Percentiles rank a stretch among this genome's conserved stretches.
phyloP scores from a whole-genome alignment of 2,888 invertebrate species.

The Sialis lutaria region DNA sequence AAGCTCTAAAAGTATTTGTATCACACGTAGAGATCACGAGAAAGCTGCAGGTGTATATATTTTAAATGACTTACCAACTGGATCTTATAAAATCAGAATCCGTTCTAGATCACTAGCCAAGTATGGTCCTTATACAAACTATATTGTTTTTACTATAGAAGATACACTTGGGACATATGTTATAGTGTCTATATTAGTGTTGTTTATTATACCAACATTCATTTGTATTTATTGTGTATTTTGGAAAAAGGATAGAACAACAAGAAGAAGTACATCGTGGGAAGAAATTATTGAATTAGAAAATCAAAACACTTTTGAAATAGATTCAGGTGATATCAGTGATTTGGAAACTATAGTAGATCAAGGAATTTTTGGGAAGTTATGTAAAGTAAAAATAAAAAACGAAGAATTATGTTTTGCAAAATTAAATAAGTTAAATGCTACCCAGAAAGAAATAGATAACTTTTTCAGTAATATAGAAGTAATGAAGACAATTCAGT shows the following conservation, averaged over 20 bases:
- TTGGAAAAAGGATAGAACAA: not conserved
- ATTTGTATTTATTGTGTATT: not conserved
- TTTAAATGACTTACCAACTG: constrained; percentile 27
- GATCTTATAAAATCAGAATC: constrained; percentile 37
- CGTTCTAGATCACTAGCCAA: constrained; percentile 42
- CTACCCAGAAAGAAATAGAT: not conserved
- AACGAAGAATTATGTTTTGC: not conserved
- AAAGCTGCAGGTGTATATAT: constrained; percentile 14
- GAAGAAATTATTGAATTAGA: too few species aligned
- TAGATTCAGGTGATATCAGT: too few species aligned
- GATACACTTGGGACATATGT: not conserved
- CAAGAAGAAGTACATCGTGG: too few species aligned
- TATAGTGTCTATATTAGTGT: not conserved
- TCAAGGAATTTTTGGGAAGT: too few species aligned
- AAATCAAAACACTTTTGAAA: too few species aligned
- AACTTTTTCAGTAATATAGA: not conserved
- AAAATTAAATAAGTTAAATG: not conserved
- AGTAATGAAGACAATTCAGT: not conserved
- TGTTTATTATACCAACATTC: not conserved
- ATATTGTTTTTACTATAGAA: not conserved
- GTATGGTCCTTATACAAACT: constrained; percentile 16
- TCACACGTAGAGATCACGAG: constrained; percentile 22
- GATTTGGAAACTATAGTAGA: too few species aligned
- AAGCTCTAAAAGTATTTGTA: constrained; percentile 27
- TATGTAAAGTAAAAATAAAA: too few species aligned